Percentiles rank a stretch among this genome's conserved stretches.
Conservation (phyloP, 1,140 invertebrate genomes). For the Chironomus tepperi region DNA sequence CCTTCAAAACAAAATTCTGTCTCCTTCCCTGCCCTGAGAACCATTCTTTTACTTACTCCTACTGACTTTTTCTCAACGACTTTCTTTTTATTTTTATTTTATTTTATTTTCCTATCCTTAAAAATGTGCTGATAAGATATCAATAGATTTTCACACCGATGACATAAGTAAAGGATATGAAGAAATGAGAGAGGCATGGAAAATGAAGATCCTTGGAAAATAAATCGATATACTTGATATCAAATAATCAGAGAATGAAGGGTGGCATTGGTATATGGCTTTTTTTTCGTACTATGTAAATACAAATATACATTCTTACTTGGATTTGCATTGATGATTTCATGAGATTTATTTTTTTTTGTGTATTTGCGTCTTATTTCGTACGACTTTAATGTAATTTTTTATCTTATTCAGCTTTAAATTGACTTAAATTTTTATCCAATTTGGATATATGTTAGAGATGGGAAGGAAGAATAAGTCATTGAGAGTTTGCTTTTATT, state of each 20-base stretch:
- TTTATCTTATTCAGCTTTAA: too few species aligned
- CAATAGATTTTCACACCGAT: background rate
- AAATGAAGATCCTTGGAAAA: background rate
- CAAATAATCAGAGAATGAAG: too few species aligned
- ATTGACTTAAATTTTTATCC: too few species aligned
- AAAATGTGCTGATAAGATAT: background rate
- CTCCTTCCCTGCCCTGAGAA: too few species aligned
- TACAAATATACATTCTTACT: background rate
- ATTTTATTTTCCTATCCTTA: background rate
- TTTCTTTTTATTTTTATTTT: background rate
- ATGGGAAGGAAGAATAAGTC: too few species aligned
- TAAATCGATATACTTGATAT: background rate
- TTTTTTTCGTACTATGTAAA: background rate
- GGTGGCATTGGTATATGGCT: background rate
- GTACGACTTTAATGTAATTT: too few species aligned
- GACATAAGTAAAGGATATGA: background rate
- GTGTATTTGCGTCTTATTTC: too few species aligned
- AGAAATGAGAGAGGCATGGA: background rate
- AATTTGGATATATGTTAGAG: too few species aligned
- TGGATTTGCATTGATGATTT: conserved; percentile 13
- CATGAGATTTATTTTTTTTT: background rate
- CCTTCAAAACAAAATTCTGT: too few species aligned
- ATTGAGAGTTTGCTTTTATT: too few species aligned
- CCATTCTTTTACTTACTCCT: too few species aligned
- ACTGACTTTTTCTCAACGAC: too few species aligned